Evolutionary conservation across 2,888 invertebrate species (phyloP), one percentile per base, ranked within the genome.

Genomic region (Tiliacea citrago): DNA sequence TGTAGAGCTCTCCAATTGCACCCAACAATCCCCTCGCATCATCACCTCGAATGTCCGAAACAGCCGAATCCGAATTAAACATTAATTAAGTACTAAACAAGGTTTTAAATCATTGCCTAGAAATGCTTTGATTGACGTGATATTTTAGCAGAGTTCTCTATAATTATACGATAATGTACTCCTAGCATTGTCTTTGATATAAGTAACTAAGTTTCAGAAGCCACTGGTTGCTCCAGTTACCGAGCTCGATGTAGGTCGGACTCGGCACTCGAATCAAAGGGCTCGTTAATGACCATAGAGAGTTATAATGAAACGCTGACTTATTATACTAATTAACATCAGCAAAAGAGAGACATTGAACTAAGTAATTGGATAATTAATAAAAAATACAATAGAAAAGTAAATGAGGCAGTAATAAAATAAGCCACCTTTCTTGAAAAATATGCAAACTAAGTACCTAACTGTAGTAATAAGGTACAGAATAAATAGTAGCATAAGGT

Each of bases 1-100:
- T 68, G 53, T 57, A 78, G 71, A 55, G 69, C 68, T 71, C 68
- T 65, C 53, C 51, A 71, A 77, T 81, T 65, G 47, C 68, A 66
- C 53, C 53, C 49, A 45, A 78, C 61, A 74, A 42, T 29, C 13
- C 47, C 18, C 60, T 45, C 57, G 13, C 10, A 42, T 47, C n/a
- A n/a, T n/a, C n/a, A n/a, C 16, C 21, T 18, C 21, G 47, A 76
- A 60, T 80, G 29, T 68, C 58, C 63, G 35, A 47, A 13, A 42
- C 42, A 63, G 68, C 24, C 39, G n/a, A 42, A 53, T 49, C 13
- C 35, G 42, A 29, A 18, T 35, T 3, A 16, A 55, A 24, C 24
- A 55, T 24, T 29, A 49, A 13, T 39, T 42, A 42, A 9, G 57
- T 39, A 39, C 62, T n/a, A 65, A 29, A 51, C 29, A 10, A n/a